Conservation (phyloP, 1,140 invertebrate genomes). For the Agrilus planipennis region DNA sequence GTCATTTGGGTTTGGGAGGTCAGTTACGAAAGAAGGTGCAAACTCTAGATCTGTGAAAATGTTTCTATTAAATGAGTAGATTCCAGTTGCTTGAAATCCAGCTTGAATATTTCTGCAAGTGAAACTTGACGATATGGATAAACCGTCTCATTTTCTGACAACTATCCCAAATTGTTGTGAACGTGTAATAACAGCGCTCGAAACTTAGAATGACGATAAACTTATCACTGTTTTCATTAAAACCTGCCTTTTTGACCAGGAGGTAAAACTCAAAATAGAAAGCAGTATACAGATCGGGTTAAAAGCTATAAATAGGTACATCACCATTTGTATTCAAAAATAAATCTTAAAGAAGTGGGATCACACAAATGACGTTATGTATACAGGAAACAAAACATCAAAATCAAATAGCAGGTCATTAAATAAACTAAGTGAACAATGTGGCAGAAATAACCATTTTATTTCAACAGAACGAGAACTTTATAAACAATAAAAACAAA, state of each 20-base stretch:
- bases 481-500: not conserved
- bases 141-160: not conserved
- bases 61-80: conserved; percentile 29
- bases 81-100: conserved; percentile 33
- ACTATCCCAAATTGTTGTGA: not conserved
- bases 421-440: conserved; percentile 8
- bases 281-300: not conserved
- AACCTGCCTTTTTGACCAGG: not conserved
- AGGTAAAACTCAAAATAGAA: not conserved
- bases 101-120: conserved; percentile 32
- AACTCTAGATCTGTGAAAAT: conserved; percentile 30
- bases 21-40: conserved; percentile 25
- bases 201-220: not conserved
- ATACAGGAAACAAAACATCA: not conserved
- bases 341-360: not conserved
- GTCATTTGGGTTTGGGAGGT: too few relatives aligned
- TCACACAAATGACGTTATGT: not conserved
- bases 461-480: not conserved
- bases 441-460: conserved; percentile 9
- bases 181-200: not conserved
- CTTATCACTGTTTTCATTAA: not conserved
- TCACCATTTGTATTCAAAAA: not conserved
- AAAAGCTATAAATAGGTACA: not conserved
- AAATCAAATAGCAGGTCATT: not conserved
- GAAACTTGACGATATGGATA: not conserved